A percentile compares a stretch with the other conserved stretches of the same genome.
Evolutionary conservation across 2,888 invertebrate genomes (phyloP).

Genomic region (Achlya flavicornis): DNA sequence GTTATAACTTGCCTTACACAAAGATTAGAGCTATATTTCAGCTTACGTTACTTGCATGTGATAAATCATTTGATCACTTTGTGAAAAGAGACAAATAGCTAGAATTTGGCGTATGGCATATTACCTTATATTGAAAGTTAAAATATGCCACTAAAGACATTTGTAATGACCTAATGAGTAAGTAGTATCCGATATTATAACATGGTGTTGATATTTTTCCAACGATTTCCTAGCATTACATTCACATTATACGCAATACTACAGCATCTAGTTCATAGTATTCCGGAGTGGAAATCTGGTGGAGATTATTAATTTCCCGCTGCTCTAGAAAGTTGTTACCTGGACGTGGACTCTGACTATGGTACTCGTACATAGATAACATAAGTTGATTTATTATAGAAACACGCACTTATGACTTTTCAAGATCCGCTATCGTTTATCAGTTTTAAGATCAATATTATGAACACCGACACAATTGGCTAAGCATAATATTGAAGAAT

Average conservation of each 20-base stretch:
- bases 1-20: too few species aligned
- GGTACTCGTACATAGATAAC: slow-evolving; percentile 8
- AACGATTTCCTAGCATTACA: slow-evolving; percentile 14
- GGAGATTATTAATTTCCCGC: slow-evolving; percentile 68
- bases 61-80: too few species aligned
- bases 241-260: slow-evolving; percentile 18
- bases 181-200: not conserved
- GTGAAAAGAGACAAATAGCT: too few species aligned
- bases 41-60: too few species aligned
- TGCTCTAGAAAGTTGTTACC: slow-evolving; percentile 62
- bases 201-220: slow-evolving; percentile 6
- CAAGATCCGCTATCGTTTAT: not conserved
- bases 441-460: too few species aligned
- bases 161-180: not conserved
- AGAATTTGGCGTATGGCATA: too few species aligned
- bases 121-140: too few species aligned
- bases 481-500: too few species aligned
- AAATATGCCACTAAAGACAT: not conserved
- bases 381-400: slow-evolving; percentile 25
- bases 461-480: too few species aligned
- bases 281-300: slow-evolving; percentile 48
- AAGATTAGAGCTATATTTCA: too few species aligned
- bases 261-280: slow-evolving; percentile 18
- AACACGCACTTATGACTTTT: not conserved
- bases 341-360: slow-evolving; percentile 8